Evolutionary conservation across 2,113 vertebrate genomes (phyloP).

Genomic region (Mormoops blainvillei): DNA sequence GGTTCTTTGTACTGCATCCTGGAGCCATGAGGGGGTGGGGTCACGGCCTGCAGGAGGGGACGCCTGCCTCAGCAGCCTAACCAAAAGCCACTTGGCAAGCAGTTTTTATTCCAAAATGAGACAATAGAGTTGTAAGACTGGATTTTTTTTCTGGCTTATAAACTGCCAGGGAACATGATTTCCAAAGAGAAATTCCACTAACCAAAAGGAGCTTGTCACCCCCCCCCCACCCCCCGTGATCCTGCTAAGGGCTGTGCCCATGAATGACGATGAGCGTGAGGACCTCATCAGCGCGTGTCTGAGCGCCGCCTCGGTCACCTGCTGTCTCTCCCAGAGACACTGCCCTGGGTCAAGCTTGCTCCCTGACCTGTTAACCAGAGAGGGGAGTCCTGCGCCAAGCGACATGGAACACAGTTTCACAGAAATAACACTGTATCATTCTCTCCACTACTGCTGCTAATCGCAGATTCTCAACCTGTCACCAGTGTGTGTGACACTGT

Average conservation of each 20-base stretch:
- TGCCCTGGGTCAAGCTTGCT: fast-evolving
- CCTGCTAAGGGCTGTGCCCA: fast-evolving
- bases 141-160: background rate
- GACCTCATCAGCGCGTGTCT: too few relatives aligned
- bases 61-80: background rate
- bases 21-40: background rate
- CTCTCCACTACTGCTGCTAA: background rate
- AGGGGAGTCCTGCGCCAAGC: fast-evolving
- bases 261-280: fast-evolving
- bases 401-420: too few relatives aligned
- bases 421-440: fast-evolving
- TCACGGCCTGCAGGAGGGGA: background rate
- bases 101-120: background rate
- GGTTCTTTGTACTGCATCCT: background rate
- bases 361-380: fast-evolving
- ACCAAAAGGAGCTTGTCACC: background rate
- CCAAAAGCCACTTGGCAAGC: background rate
- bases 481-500: background rate
- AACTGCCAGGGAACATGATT: too few relatives aligned
- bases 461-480: background rate
- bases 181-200: background rate
- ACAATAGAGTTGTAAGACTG: background rate
- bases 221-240: background rate
- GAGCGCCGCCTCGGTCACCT: too few relatives aligned
- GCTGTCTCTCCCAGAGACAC: fast-evolving